These are phyloP conservation scores for Ormyrus labotus DNA, from an alignment of 2,888 invertebrate genomes.

Conservation along the genomic window DNA sequence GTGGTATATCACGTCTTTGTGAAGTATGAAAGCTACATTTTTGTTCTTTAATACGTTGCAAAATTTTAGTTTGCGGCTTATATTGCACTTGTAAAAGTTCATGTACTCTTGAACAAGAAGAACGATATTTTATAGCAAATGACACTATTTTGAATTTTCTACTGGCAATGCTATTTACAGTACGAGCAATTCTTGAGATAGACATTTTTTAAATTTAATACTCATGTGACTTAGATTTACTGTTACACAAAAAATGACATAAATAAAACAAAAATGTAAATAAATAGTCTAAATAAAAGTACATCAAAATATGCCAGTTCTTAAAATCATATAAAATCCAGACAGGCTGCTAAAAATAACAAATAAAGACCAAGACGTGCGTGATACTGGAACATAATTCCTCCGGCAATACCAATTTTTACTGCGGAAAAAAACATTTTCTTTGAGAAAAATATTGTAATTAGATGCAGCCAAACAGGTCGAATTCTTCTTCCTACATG, in stretches of 20 bases:
- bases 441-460: slow-evolving; percentile 64
- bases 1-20: slow-evolving; percentile 63
- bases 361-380: slow-evolving; percentile 62
- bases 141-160: slow-evolving; percentile 31
- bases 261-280: too few relatives aligned
- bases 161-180: slow-evolving; percentile 19
- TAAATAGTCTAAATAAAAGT: background rate
- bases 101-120: slow-evolving; percentile 25
- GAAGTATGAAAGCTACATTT: slow-evolving; percentile 65
- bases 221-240: background rate
- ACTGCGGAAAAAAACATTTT: slow-evolving; percentile 64
- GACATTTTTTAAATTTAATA: slow-evolving; percentile 34
- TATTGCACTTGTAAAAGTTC: slow-evolving; percentile 25
- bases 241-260: background rate
- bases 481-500: slow-evolving; percentile 56
- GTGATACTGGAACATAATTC: slow-evolving; percentile 64
- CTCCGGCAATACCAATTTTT: slow-evolving; percentile 61
- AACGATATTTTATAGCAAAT: slow-evolving; percentile 13
- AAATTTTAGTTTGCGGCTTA: slow-evolving; percentile 25
- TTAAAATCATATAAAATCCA: slow-evolving; percentile 60
- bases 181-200: slow-evolving; percentile 34
- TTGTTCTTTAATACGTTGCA: slow-evolving; percentile 16
- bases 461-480: slow-evolving; percentile 64
- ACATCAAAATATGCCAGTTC: slow-evolving; percentile 11
- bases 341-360: slow-evolving; percentile 63